Evolutionary conservation across 2,113 vertebrate genomes (phyloP).

Genomic region (Rhabdomys dilectus): DNA sequence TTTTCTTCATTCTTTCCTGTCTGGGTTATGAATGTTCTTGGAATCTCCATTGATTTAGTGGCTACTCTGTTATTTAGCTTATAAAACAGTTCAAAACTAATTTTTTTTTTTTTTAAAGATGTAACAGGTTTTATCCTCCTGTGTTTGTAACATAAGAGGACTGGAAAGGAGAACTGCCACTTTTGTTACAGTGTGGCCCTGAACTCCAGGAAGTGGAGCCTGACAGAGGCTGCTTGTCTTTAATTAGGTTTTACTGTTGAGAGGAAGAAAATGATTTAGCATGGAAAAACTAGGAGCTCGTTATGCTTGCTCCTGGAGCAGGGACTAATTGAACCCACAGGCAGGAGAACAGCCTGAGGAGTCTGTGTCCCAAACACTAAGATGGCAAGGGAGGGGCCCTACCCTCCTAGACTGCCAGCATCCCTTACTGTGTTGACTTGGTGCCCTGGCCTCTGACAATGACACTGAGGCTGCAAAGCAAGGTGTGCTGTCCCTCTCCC

Average conservation of each 20-base stretch:
- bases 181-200: constrained; percentile 39
- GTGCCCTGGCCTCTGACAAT: constrained; percentile 30
- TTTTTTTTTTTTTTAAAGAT: constrained; percentile 12
- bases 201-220: constrained; percentile 26
- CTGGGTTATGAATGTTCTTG: constrained; percentile 60
- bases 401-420: background rate
- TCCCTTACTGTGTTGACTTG: background rate
- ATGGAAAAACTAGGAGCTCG: constrained; percentile 53
- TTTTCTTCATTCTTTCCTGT: constrained; percentile 60
- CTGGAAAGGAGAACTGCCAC: constrained; percentile 66
- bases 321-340: constrained; percentile 46
- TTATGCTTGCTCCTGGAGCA: constrained; percentile 34
- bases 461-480: background rate
- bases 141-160: constrained; percentile 71
- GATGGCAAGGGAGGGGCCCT: constrained; percentile 24
- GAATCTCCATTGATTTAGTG: constrained; percentile 65
- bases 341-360: constrained; percentile 43
- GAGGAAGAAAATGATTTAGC: constrained; percentile 51
- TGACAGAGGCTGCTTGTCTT: constrained; percentile 43
- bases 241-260: constrained; percentile 51
- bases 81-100: constrained; percentile 63
- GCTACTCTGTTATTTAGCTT: constrained; percentile 53
- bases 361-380: constrained; percentile 22
- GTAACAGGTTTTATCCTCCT: constrained; percentile 61
- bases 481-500: constrained; percentile 26